These are phyloP conservation scores for Cheilosia pagana DNA, from an alignment of 2,888 invertebrate species.

Conservation along the genomic window DNA sequence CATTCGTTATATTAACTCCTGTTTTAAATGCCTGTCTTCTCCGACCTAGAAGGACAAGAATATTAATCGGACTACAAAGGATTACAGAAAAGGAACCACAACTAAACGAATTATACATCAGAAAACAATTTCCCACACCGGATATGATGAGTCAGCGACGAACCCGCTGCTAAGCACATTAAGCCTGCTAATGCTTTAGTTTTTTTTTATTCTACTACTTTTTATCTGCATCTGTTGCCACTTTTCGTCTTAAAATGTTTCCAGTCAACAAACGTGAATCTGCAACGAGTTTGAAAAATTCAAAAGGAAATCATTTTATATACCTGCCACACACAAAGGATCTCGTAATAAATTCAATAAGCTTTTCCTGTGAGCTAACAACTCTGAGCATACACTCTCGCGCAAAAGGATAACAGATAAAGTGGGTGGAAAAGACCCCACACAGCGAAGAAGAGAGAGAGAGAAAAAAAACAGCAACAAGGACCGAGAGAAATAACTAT, in stretches of 20 bases:
- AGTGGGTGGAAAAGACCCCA: background rate
- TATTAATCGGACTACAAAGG: slow-evolving; percentile 11
- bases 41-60: background rate
- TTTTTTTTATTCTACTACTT: background rate
- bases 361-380: slow-evolving; percentile 62
- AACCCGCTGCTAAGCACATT: slow-evolving; percentile 33
- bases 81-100: slow-evolving; percentile 29
- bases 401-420: slow-evolving; percentile 16
- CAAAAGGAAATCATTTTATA: slow-evolving; percentile 62
- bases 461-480: background rate
- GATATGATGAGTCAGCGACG: slow-evolving; percentile 39
- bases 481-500: slow-evolving; percentile 40
- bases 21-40: background rate
- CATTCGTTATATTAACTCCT: slow-evolving; percentile 12
- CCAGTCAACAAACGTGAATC: slow-evolving; percentile 44
- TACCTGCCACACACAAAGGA: slow-evolving; percentile 61
- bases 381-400: slow-evolving; percentile 45
- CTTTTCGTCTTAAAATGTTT: slow-evolving; percentile 57
- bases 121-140: slow-evolving; percentile 47
- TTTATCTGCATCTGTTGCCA: slow-evolving; percentile 44
- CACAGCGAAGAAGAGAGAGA: background rate
- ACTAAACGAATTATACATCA: slow-evolving; percentile 51
- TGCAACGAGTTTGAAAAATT: slow-evolving; percentile 47
- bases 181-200: slow-evolving; percentile 42
- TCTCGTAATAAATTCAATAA: slow-evolving; percentile 64